Evolutionary conservation across 92 coral and sea anemone genomes (phyloP).

Genomic region (Virgularia gustaviana): DNA sequence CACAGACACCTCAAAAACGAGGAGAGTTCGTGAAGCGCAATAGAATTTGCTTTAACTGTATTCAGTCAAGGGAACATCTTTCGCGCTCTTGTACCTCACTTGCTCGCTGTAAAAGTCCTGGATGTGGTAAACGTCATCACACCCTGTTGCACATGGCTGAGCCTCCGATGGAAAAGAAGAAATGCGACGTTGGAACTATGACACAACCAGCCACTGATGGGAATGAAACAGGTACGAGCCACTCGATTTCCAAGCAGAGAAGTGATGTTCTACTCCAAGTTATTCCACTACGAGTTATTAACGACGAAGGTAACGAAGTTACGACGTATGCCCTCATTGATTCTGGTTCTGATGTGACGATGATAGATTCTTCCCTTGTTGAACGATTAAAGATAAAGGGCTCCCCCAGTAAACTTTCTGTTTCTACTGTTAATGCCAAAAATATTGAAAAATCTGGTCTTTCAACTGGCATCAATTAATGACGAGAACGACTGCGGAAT

Average conservation of each 20-base stretch:
- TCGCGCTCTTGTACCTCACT: constrained; percentile 47
- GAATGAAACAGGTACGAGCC: constrained; percentile 1
- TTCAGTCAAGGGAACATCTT: constrained; percentile 48
- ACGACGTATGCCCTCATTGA: constrained; percentile 51
- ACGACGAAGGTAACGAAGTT: constrained; percentile 30
- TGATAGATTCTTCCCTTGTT: constrained; percentile 49
- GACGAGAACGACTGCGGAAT: background rate
- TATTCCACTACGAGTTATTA: constrained; percentile 41
- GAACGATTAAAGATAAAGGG: constrained; percentile 36
- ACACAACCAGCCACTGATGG: background rate
- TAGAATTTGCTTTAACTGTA: constrained; percentile 49
- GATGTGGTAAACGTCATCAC: constrained; percentile 57
- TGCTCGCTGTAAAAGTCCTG: constrained; percentile 33
- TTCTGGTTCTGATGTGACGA: constrained; percentile 53
- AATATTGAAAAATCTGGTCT: constrained; percentile 32
- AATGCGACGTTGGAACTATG: constrained; percentile 2
- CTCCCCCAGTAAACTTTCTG: constrained; percentile 37
- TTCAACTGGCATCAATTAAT: constrained; percentile 35
- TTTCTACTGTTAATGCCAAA: constrained; percentile 42
- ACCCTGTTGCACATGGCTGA: constrained; percentile 45
- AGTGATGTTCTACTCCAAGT: constrained; percentile 51
- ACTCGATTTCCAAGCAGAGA: background rate
- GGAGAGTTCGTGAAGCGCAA: constrained; percentile 37
- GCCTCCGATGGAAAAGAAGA: constrained; percentile 14
- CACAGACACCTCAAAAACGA: constrained; percentile 35